Percentiles rank a stretch among this genome's conserved stretches.
Evolutionary conservation across 2,113 vertebrate genomes (phyloP).

Genomic region (Lasiurus borealis): DNA sequence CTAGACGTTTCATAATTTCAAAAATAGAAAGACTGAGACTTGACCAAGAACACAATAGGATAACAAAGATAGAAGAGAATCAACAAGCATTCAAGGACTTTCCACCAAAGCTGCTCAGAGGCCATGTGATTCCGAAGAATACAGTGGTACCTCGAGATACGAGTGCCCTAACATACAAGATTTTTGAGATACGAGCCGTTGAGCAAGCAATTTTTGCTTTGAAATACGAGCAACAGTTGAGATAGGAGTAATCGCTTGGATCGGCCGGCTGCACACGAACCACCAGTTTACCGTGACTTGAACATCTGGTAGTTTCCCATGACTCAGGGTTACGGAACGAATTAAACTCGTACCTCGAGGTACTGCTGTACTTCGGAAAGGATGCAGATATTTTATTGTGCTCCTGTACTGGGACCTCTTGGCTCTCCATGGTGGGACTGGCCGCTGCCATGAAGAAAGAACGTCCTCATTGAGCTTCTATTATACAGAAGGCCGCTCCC

Average conservation of each 20-base stretch:
- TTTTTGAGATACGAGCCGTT: too few species aligned
- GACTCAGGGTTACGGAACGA: too few species aligned
- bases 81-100: neutral
- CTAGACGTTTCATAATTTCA: slow-evolving; percentile 36
- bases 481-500: neutral
- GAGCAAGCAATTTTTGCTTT: too few species aligned
- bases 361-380: neutral
- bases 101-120: neutral
- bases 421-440: neutral
- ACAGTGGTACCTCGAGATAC: too few species aligned
- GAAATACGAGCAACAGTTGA: too few species aligned
- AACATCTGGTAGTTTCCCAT: too few species aligned
- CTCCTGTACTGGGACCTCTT: neutral
- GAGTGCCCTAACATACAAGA: too few species aligned
- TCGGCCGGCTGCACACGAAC: too few species aligned
- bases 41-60: neutral
- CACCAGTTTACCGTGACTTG: too few species aligned
- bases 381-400: neutral
- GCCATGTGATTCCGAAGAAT: neutral
- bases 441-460: neutral
- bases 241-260: too few species aligned
- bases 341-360: too few species aligned
- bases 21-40: neutral
- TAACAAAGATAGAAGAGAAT: neutral
- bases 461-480: neutral